A percentile compares a stretch with the other conserved stretches of the same genome.
phyloP scores from a whole-genome alignment of 2,888 invertebrate genomes.

The Aphelenchoides bicaudatus region DNA sequence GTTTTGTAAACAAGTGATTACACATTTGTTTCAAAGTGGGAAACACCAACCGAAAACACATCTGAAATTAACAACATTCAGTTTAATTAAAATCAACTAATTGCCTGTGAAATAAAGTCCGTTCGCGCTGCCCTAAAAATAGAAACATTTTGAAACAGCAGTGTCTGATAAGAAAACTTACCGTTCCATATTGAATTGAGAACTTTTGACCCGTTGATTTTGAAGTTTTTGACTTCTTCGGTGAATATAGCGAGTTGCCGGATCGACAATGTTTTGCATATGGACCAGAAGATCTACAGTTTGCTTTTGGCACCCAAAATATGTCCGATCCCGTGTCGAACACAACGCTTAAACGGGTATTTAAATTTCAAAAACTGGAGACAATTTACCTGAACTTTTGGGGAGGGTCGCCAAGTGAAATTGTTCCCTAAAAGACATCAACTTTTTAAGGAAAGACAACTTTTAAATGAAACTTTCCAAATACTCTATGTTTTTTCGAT shows the following conservation, averaged over 20 bases:
- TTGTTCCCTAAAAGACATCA: neutral
- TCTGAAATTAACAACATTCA: neutral
- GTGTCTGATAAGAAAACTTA: too few species aligned
- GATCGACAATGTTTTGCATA: conserved; percentile 11
- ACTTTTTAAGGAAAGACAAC: neutral
- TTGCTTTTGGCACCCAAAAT: conserved; percentile 14
- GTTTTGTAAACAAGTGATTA: too few species aligned
- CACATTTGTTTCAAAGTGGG: too few species aligned
- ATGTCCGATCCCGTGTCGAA: conserved; percentile 14
- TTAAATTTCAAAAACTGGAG: neutral
- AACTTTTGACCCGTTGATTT: neutral
- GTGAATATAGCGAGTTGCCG: neutral
- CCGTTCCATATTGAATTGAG: conserved; percentile 11
- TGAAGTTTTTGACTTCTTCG: neutral
- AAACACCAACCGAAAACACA: neutral
- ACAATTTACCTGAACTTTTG: neutral
- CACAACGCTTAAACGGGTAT: neutral
- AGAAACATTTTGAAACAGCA: too few species aligned
- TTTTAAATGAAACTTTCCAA: neutral
- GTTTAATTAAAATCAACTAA: neutral
- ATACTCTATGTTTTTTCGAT: conserved; percentile 4
- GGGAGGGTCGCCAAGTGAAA: neutral
- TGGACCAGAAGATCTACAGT: conserved; percentile 5
- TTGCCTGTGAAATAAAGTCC: neutral
- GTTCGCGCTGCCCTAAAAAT: neutral